These are phyloP conservation scores for Rutilus rutilus DNA, from an alignment of 2,113 vertebrate species.

Conservation along the genomic window DNA sequence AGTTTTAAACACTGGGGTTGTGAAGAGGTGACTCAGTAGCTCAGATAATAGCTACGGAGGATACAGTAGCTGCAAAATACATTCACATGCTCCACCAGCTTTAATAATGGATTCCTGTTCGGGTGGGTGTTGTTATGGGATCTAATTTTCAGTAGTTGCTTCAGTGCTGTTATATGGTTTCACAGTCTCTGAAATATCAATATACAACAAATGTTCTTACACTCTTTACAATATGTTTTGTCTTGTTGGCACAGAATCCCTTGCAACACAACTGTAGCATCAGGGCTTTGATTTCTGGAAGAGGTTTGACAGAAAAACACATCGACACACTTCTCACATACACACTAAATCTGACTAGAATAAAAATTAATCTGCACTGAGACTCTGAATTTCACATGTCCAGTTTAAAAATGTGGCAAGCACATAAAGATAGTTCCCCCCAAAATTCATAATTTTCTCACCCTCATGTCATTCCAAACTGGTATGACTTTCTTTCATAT, in stretches of 20 bases:
- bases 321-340: constrained; percentile 11
- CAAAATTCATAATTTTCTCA: background rate
- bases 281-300: constrained; percentile 27
- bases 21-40: constrained; percentile 19
- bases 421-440: background rate
- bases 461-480: background rate
- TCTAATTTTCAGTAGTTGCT: constrained; percentile 13
- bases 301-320: background rate
- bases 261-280: background rate
- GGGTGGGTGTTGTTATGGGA: background rate
- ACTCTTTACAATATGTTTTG: background rate
- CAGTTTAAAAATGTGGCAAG: background rate
- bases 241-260: constrained; percentile 1
- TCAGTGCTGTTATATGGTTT: background rate
- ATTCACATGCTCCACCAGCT: background rate
- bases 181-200: background rate
- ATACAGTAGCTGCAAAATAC: constrained; percentile 10
- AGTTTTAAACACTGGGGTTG: constrained; percentile 38
- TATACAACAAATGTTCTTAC: background rate
- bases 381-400: constrained; percentile 32
- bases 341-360: constrained; percentile 5
- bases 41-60: background rate
- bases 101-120: constrained; percentile 13
- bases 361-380: background rate
- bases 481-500: background rate